Evolutionary conservation across 2,888 invertebrate species (phyloP).

Genomic region (Eupithecia inturbata): DNA sequence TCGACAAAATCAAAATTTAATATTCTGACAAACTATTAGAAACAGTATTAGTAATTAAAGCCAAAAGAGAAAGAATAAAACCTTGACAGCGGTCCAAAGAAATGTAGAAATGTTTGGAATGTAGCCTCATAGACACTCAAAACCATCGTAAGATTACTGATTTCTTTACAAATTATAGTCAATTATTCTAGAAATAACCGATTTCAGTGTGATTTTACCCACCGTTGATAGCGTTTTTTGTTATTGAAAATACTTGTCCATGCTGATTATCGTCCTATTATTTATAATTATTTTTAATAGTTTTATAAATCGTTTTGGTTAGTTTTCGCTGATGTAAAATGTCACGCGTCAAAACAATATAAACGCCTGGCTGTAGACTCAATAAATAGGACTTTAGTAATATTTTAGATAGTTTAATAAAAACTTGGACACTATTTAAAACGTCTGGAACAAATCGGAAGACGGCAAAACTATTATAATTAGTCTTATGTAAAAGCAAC

Average conservation of each 20-base stretch:
- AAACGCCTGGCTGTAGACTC: not conserved
- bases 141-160: not conserved
- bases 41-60: constrained; percentile 34
- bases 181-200: not conserved
- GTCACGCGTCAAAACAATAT: not conserved
- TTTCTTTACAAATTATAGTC: not conserved
- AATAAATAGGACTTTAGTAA: not conserved
- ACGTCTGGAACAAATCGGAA: constrained; percentile 2
- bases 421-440: not conserved
- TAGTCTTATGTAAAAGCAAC: not conserved
- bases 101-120: constrained; percentile 27
- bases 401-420: not conserved
- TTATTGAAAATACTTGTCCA: constrained; percentile 11
- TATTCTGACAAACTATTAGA: constrained; percentile 2
- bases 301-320: not conserved
- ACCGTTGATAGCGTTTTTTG: not conserved
- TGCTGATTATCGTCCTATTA: not conserved
- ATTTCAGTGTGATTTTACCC: not conserved
- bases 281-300: not conserved
- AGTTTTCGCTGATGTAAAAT: not conserved
- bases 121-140: constrained; percentile 19
- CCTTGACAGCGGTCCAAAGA: not conserved
- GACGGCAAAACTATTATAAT: constrained; percentile 1
- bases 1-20: constrained; percentile 9
- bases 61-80: constrained; percentile 25